Percentiles rank a stretch among this genome's conserved stretches.
These are phyloP conservation scores for Melanerpes aurifrons DNA, from an alignment of 2,113 vertebrate species.

Conservation along the genomic window DNA sequence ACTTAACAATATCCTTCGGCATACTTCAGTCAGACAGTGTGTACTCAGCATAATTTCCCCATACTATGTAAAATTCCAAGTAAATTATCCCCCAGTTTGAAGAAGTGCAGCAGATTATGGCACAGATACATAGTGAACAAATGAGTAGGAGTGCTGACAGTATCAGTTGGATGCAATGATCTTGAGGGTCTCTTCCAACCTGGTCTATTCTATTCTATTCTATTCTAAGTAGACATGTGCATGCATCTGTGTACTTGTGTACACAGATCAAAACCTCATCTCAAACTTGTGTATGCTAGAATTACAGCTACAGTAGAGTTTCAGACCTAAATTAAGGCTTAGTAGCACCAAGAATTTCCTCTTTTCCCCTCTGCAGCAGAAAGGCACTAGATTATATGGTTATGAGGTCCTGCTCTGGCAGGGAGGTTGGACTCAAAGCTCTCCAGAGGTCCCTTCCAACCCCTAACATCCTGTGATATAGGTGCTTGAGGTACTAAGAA, in stretches of 20 bases:
- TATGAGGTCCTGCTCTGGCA: too few relatives aligned
- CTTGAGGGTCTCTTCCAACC: not conserved
- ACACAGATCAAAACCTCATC: not conserved
- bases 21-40: not conserved
- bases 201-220: too few relatives aligned
- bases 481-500: not conserved
- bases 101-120: not conserved
- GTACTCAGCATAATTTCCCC: not conserved
- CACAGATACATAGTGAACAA: not conserved
- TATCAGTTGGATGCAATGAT: not conserved
- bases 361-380: not conserved
- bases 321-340: not conserved
- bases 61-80: not conserved
- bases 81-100: not conserved
- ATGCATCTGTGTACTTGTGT: fast-evolving
- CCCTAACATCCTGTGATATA: too few relatives aligned
- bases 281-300: not conserved
- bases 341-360: not conserved
- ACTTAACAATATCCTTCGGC: not conserved
- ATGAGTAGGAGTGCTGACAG: not conserved
- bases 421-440: too few relatives aligned
- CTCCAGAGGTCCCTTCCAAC: too few relatives aligned
- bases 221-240: not conserved
- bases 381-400: not conserved
- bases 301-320: not conserved